phyloP scores from a whole-genome alignment of 2,797 vertebrate genomes.

The Chromis chromis region DNA sequence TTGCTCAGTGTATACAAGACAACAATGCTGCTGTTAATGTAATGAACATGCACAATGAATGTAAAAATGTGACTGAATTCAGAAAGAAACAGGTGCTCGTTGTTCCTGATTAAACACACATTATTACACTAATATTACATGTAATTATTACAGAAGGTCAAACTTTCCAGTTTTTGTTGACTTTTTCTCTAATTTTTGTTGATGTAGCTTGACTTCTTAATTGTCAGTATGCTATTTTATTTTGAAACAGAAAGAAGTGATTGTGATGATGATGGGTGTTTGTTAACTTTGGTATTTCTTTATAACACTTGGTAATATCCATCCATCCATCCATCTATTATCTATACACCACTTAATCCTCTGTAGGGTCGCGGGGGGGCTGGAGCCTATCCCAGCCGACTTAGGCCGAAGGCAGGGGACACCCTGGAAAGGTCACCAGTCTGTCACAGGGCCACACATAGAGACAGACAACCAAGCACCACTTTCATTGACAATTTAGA shows the following conservation, averaged over 20 bases:
- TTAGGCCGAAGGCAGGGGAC: too few relatives aligned
- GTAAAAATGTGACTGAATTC: neutral
- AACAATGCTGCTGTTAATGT: neutral
- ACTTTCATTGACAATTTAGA: too few relatives aligned
- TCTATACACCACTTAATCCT: too few relatives aligned
- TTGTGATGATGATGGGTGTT: neutral
- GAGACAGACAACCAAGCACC: too few relatives aligned
- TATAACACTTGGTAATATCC: neutral
- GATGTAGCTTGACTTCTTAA: neutral
- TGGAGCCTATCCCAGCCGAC: too few relatives aligned
- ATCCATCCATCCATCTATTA: too few relatives aligned
- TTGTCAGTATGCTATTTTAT: neutral
- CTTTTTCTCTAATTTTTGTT: neutral
- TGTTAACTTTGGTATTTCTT: too few relatives aligned
- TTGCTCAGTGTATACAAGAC: neutral
- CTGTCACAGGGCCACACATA: too few relatives aligned
- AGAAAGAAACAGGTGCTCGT: neutral
- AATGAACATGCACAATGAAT: neutral
- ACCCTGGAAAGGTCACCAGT: too few relatives aligned
- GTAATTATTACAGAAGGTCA: neutral
- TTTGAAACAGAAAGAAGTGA: neutral
- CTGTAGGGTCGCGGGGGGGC: too few relatives aligned
- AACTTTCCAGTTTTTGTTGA: neutral
- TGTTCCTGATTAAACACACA: neutral
- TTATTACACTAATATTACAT: neutral